Evolutionary conservation across 2,888 invertebrate genomes (phyloP), one percentile per base, ranked within the genome.

Genomic region (Drosophila pseudotakahashii): DNA sequence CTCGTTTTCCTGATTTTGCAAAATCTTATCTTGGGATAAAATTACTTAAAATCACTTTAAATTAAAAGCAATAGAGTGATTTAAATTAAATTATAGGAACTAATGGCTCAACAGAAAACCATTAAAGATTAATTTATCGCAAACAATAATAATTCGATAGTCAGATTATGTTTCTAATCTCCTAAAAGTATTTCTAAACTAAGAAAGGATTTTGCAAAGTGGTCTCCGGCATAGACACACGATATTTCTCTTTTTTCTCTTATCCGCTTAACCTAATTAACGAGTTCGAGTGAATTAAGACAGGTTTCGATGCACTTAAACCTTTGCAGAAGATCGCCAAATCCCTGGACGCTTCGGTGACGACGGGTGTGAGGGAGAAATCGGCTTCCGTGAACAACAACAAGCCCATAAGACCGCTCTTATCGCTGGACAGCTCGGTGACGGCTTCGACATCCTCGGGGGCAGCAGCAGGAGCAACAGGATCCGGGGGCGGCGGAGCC

Each of bases 251-350:
- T 23, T 26, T 41, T 63, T 53, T 48, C 23, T 37, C 7, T 26
- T 19, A 48, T 16, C 23, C 34, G 32, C 44, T 54, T 11, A 26
- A 23, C 55, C 37, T 26, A 50, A 13, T 36, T 51, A 30, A 7
- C 1, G 30, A 30, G 2, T 26, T 14, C 34, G 13, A 14, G n/a
- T 13, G 19, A 41, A 14, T 14, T 23, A 16, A 26, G 26, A 26
- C 26, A 26, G 6, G 26, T 26, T 26, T 26, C 26, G 26, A 19
- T 26, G 50, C 39, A 11, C 23, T 41, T 62, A 52, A 48, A 75
- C 59, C 62, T 73, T 86, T 89, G 34, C 89, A 92, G 92, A 92
- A 92, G 89, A 87, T 88, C 77, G 89, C 90, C 57, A 92, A 92
- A 83, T 92, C 92, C 42, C 81, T 92, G 80, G 92, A 92, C 79